These are phyloP conservation scores for Neuroscelio doddi DNA, from an alignment of 2,888 invertebrate genomes.

Conservation along the genomic window DNA sequence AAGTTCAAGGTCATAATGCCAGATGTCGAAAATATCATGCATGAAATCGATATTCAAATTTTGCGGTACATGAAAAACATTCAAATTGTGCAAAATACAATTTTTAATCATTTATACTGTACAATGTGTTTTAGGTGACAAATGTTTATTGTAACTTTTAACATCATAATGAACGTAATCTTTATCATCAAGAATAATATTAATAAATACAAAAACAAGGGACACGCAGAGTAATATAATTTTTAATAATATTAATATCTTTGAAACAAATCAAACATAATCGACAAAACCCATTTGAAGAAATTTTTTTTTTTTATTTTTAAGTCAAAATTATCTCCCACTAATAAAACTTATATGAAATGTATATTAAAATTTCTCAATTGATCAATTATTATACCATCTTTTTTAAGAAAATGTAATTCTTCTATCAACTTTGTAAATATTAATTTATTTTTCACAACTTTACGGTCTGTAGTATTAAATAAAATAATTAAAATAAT, in stretches of 20 bases:
- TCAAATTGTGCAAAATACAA: constrained; percentile 18
- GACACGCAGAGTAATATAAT: too few relatives aligned
- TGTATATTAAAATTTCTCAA: too few relatives aligned
- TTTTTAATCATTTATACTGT: constrained; percentile 20
- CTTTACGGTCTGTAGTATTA: too few relatives aligned
- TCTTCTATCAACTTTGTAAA: too few relatives aligned
- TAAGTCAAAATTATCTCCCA: constrained; percentile 32
- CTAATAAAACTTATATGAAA: background rate
- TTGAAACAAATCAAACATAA: constrained; percentile 23
- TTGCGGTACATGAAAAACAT: constrained; percentile 17
- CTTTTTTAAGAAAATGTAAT: too few relatives aligned
- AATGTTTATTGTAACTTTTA: constrained; percentile 13
- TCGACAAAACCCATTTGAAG: background rate
- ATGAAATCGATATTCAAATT: constrained; percentile 22
- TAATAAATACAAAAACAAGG: too few relatives aligned
- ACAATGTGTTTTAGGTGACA: background rate
- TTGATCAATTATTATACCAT: too few relatives aligned
- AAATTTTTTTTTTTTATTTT: background rate
- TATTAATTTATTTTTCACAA: too few relatives aligned
- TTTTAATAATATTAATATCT: too few relatives aligned
- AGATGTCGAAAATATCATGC: constrained; percentile 30
- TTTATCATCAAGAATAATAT: constrained; percentile 23
- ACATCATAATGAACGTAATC: constrained; percentile 16
- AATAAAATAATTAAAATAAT: too few relatives aligned
- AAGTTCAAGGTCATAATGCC: constrained; percentile 25